Evolutionary conservation across 2,797 vertebrate genomes (phyloP), one percentile per base, ranked within the genome.

Genomic region (Hemibagrus guttatus): DNA sequence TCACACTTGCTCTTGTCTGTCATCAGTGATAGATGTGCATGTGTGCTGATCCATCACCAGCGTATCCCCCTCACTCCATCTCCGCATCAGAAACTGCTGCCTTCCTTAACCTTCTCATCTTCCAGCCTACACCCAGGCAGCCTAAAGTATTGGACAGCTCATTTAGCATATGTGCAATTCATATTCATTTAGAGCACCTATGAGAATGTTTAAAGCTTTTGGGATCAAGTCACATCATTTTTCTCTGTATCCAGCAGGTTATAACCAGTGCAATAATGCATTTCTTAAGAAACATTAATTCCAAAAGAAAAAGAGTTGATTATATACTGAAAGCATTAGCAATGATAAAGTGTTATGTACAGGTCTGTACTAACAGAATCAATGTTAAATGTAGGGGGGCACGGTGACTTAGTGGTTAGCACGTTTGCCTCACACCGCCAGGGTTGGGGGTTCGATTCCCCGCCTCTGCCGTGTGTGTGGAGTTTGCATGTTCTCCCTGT

Each of bases 1-100:
- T 90, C 87, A 85, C 88, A 88, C 87, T 92, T 88, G 88, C 88
- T 88, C 91, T 75, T 89, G 88, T 91, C 89, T 92, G 91, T 92
- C 91, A 90, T 66, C 78, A 78, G 84, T 92, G 91, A 92, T 89
- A 87, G 88, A 92, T 92, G 85, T 83, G 83, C 85, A 49, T 81
- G 88, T 88, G 80, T 88, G 90, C 87, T 87, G 88, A 91, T 92
- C 87, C 88, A 89, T 92, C 91, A 92, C 83, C 76, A 63, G 81
- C 78, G 66, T 86, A 76, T 83, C 64, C 84, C 49, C 69, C 69
- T 75, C 71, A 74, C 84, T 56, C 75, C 69, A 87, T 86, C 86
- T 69, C 52, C 49, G 58, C 83, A 63, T 80, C 83, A 63, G 83
- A 80, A 83, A 64, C 52, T 6, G 64, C 64, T 71, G 42, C 76